These are phyloP conservation scores for Gallinago media DNA, from an alignment of 2,113 vertebrate species.

Conservation along the genomic window DNA sequence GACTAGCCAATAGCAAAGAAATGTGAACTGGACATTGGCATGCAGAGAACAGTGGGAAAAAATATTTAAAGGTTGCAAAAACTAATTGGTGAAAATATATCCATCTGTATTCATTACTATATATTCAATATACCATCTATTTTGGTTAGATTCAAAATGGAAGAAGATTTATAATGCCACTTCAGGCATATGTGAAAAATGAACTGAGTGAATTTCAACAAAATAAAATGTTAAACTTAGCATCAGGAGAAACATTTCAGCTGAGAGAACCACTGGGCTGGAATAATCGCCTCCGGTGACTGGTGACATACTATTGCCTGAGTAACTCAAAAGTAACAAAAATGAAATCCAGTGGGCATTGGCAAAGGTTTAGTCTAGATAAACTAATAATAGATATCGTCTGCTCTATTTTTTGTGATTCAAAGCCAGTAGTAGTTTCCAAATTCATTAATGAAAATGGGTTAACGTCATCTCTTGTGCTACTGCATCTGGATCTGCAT, in stretches of 20 bases:
- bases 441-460: constrained; percentile 33
- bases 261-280: constrained; percentile 49
- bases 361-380: constrained; percentile 21
- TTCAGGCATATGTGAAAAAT: constrained; percentile 13
- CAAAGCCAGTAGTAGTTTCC: not conserved
- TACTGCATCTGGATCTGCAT: not conserved
- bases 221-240: constrained; percentile 60
- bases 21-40: not conserved
- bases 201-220: constrained; percentile 35
- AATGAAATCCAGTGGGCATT: constrained; percentile 37
- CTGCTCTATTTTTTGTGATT: not conserved
- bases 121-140: not conserved
- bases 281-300: constrained; percentile 59
- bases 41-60: not conserved
- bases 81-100: constrained; percentile 9
- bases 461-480: not conserved
- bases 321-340: constrained; percentile 51
- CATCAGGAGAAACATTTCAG: constrained; percentile 29
- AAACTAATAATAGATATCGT: constrained; percentile 16
- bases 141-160: constrained; percentile 22
- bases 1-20: not conserved
- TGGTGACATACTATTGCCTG: constrained; percentile 48
- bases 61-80: not conserved
- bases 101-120: not conserved
- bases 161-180: not conserved